Evolutionary conservation across 2,797 vertebrate species (phyloP).

Genomic region (Cyprinella venusta): DNA sequence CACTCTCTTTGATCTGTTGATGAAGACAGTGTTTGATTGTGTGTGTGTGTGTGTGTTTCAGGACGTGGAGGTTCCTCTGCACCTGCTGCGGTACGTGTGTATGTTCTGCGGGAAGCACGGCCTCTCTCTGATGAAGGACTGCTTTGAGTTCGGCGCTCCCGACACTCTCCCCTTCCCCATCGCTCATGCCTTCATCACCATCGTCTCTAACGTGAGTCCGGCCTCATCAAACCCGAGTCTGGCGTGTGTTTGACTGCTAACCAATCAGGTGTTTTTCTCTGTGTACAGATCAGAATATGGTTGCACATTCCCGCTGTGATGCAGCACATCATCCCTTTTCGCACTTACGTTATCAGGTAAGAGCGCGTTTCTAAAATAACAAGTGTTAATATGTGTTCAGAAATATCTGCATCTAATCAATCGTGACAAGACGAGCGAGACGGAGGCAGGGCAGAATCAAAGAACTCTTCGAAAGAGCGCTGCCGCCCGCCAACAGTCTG

Average conservation of each 20-base stretch:
- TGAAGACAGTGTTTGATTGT: background rate
- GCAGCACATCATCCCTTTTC: conserved; percentile 99
- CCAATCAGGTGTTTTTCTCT: background rate
- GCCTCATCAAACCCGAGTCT: background rate
- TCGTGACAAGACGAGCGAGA: background rate
- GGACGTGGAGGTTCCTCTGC: conserved; percentile 98
- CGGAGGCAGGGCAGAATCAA: background rate
- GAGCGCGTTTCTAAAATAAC: conserved; percentile 33
- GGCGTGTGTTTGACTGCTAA: background rate
- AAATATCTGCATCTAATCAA: background rate
- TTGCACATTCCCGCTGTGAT: conserved; percentile 98
- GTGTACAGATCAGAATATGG: conserved; percentile 88
- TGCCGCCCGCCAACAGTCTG: conserved; percentile 4
- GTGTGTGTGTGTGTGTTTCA: conserved; percentile 63
- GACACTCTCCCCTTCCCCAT: conserved; percentile 95
- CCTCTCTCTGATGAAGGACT: conserved; percentile 98
- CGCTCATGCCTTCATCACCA: conserved; percentile 98
- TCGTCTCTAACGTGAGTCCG: conserved; percentile 95
- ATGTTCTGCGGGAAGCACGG: conserved; percentile 98
- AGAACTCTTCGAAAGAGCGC: conserved; percentile 23
- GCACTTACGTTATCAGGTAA: conserved; percentile 96
- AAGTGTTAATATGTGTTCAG: background rate
- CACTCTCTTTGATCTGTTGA: background rate
- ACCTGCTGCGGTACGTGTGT: conserved; percentile 97
- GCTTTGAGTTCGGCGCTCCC: conserved; percentile 92